Percentiles rank a stretch among this genome's conserved stretches.
Evolutionary conservation across 2,888 invertebrate genomes (phyloP).

Genomic region (Nomada hirtipes): DNA sequence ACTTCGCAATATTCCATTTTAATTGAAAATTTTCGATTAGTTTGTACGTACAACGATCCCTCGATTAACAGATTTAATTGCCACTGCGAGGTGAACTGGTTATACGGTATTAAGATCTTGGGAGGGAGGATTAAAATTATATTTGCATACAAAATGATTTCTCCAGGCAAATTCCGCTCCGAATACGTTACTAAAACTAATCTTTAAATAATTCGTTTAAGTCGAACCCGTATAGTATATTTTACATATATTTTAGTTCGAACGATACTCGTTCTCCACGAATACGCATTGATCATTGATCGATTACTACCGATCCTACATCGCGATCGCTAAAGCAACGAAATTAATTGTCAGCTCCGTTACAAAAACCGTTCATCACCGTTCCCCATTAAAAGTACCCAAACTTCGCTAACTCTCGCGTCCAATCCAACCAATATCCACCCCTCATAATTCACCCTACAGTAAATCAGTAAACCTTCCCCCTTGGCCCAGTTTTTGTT

Average conservation of each 20-base stretch:
- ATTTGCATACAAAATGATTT: conserved; percentile 20
- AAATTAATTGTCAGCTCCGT: too few species aligned
- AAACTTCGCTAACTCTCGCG: not conserved
- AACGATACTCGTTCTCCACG: too few species aligned
- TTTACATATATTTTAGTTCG: too few species aligned
- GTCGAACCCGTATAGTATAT: too few species aligned
- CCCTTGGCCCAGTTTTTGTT: not conserved
- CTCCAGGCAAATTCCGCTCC: not conserved
- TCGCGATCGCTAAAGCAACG: too few species aligned
- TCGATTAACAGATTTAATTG: conserved; percentile 30
- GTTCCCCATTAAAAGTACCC: not conserved
- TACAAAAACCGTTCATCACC: too few species aligned
- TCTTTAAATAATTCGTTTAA: too few species aligned
- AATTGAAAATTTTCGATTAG: conserved; percentile 42
- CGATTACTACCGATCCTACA: too few species aligned
- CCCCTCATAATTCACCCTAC: too few species aligned
- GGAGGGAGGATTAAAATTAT: conserved; percentile 8
- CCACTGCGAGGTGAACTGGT: not conserved
- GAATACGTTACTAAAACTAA: not conserved
- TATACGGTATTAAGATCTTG: conserved; percentile 1
- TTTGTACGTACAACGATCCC: conserved; percentile 20
- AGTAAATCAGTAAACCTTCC: not conserved
- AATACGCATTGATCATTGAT: too few species aligned
- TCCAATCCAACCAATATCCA: not conserved
- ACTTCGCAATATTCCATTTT: not conserved